Evolutionary conservation across 2,113 vertebrate species (phyloP), one percentile per base, ranked within the genome.

Genomic region (Phrynocephalus versicolor): DNA sequence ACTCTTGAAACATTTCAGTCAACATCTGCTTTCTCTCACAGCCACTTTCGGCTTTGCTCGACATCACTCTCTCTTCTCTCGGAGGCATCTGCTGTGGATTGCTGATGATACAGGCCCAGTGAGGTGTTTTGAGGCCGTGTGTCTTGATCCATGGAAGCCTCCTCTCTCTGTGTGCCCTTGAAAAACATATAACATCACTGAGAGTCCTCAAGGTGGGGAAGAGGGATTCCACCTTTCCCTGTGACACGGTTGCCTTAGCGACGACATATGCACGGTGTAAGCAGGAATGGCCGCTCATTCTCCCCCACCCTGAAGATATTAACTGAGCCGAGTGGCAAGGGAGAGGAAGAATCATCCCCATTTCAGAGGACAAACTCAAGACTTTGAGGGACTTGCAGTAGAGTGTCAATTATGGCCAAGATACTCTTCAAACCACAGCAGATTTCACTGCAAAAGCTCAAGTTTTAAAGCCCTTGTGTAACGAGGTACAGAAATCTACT

Each of bases 61-160:
- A 16, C 6, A 85, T 14, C 81, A 39, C 18, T 60, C 25, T 69
- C 69, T 65, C 88, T 87, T 84, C 15, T 83, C 35, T 84, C 0
- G 0, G 67, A 30, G 81, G 9, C 4, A 1, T 81, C 39, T 84
- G 30, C 8, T 83, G 81, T 6, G 87, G 4, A 1, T 87, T 69
- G 79, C 89, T 70, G 89, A 91, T 95, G 55, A 18, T 79, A 92
- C 79, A 83, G 82, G 73, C 70, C 1, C 88, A 60, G 82, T 77
- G 86, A 93, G 82, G 86, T 91, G 82, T 85, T 92, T 90, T 82
- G 91, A 77, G 73, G 75, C 88, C 85, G 70, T 21, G 0, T 87
- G 86, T 88, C 87, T 91, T 90, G 86, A 90, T 86, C 87, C 87
- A 89, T 92, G 88, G 90, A 57, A 82, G 80, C 21, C 0, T 87